These are phyloP conservation scores for Pristiophorus japonicus DNA, from an alignment of 2,113 vertebrate species.

Conservation along the genomic window DNA sequence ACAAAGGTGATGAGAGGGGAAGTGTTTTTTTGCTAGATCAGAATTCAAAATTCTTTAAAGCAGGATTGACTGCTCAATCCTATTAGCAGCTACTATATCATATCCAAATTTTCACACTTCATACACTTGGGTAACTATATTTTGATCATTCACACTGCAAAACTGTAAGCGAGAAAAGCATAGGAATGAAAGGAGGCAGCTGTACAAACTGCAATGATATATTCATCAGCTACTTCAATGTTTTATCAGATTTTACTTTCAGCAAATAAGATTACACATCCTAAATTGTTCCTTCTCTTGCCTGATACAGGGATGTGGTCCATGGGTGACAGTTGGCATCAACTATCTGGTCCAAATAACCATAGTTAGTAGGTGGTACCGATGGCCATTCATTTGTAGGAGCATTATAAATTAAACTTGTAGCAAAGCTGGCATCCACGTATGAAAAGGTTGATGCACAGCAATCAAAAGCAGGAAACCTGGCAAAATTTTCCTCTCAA, in stretches of 20 bases:
- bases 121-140: background rate
- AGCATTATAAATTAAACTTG: background rate
- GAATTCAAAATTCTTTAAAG: background rate
- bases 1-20: too few species aligned
- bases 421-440: background rate
- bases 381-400: background rate
- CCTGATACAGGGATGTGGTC: background rate
- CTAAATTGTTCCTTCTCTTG: background rate
- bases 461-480: too few species aligned
- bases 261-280: too few species aligned
- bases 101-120: background rate
- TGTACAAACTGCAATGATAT: slow-evolving; percentile 7
- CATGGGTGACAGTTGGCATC: background rate
- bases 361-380: background rate
- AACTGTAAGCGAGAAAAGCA: background rate
- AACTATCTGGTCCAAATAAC: background rate
- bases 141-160: background rate
- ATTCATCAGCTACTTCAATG: background rate
- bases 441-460: background rate
- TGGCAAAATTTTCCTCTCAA: too few species aligned
- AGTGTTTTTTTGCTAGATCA: background rate
- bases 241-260: background rate
- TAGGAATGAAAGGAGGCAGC: background rate
- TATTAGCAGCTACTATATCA: background rate
- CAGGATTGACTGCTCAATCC: background rate